phyloP scores from a whole-genome alignment of 2,113 vertebrate genomes.

The Anguilla japonica region DNA sequence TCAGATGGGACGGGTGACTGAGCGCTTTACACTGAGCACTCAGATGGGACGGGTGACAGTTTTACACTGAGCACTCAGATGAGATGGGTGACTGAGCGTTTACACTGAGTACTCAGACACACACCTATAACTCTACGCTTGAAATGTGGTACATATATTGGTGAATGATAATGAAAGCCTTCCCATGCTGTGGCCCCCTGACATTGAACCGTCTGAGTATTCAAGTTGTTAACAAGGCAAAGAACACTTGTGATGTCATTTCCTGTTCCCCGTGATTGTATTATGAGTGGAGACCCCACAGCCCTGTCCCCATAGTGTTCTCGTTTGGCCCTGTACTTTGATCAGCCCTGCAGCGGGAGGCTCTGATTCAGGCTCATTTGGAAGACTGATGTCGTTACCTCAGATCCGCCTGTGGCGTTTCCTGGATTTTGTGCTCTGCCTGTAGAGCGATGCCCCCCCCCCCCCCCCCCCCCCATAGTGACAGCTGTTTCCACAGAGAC shows the following conservation, averaged over 20 bases:
- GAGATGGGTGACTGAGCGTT: too few relatives aligned
- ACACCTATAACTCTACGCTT: too few relatives aligned
- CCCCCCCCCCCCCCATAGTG: not conserved
- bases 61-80: too few relatives aligned
- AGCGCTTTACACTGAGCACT: too few relatives aligned
- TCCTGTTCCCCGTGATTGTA: not conserved
- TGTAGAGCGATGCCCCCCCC: not conserved
- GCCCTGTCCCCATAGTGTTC: not conserved
- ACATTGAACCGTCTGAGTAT: too few relatives aligned
- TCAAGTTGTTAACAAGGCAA: too few relatives aligned
- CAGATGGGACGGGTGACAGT: too few relatives aligned
- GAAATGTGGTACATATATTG: too few relatives aligned
- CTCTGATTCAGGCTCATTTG: not conserved
- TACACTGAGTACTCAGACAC: too few relatives aligned
- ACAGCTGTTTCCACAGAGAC: not conserved
- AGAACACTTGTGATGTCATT: not conserved
- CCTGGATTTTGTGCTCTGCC: not conserved
- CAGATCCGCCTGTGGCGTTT: not conserved
- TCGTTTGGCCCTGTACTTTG: not conserved
- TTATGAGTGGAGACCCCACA: not conserved
- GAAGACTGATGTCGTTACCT: not conserved
- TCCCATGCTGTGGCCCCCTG: too few relatives aligned
- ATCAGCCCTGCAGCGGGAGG: not conserved
- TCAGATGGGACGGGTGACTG: too few relatives aligned
- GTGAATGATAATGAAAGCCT: too few relatives aligned